These are phyloP conservation scores for Actinopyga echinites DNA, from an alignment of 53 echinoderm and acorn worm species.

Conservation along the genomic window DNA sequence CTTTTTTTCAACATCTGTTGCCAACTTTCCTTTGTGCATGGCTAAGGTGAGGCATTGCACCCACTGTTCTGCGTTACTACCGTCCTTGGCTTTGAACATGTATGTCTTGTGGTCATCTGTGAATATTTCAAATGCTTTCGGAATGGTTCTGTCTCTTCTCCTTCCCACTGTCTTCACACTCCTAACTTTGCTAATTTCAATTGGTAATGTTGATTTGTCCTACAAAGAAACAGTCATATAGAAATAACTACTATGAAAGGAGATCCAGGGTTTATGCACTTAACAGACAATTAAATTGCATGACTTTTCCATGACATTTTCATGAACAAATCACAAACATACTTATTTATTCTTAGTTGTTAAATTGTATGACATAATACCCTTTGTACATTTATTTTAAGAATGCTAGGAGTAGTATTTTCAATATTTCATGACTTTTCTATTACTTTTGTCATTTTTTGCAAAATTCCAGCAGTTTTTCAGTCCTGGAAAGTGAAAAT, in stretches of 20 bases:
- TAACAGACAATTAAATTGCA: too few species aligned
- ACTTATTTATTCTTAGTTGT: too few species aligned
- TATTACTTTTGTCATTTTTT: too few species aligned
- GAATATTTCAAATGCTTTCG: conserved; percentile 96
- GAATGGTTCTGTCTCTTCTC: conserved; percentile 88
- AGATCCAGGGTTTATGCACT: not conserved
- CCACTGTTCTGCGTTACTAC: conserved; percentile 96
- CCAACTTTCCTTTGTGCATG: conserved; percentile 65
- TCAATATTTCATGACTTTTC: too few species aligned
- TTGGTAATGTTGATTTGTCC: conserved; percentile 71
- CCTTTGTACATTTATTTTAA: too few species aligned
- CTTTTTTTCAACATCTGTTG: not conserved
- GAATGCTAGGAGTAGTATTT: too few species aligned
- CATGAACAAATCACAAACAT: too few species aligned
- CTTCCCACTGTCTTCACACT: conserved; percentile 91
- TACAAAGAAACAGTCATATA: not conserved
- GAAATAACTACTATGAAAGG: not conserved
- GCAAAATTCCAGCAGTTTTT: too few species aligned
- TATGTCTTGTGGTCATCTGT: conserved; percentile 95
- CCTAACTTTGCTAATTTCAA: conserved; percentile 90
- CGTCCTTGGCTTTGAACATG: conserved; percentile 93
- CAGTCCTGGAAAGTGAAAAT: too few species aligned
- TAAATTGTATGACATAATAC: too few species aligned
- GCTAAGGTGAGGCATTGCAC: conserved; percentile 96
- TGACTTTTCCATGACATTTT: too few species aligned